phyloP scores from a whole-genome alignment of 2,113 vertebrate genomes.

The Okapia johnstoni region DNA sequence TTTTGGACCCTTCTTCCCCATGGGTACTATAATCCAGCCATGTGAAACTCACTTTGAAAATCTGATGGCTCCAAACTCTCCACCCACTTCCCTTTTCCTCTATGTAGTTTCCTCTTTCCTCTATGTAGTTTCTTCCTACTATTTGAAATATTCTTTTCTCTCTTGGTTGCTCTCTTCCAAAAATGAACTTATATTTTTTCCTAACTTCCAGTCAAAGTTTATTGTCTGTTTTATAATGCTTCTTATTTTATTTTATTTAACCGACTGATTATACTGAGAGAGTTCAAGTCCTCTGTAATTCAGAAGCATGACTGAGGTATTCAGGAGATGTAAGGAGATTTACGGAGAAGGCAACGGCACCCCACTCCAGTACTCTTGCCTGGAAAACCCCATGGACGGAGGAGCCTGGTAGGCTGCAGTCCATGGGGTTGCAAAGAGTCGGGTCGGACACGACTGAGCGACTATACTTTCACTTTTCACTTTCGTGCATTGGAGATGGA shows the following conservation, averaged over 20 bases:
- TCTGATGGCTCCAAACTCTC: neutral
- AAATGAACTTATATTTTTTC: neutral
- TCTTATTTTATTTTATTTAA: conserved; percentile 31
- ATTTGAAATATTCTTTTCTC: neutral
- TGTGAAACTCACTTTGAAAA: neutral
- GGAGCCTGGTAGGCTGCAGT: too few relatives aligned
- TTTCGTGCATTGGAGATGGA: too few relatives aligned
- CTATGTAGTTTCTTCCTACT: neutral
- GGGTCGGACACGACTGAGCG: too few relatives aligned
- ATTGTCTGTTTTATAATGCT: neutral
- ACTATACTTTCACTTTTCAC: too few relatives aligned
- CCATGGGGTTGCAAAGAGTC: too few relatives aligned
- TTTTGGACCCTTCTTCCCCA: neutral
- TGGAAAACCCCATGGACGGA: too few relatives aligned
- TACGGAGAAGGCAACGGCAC: neutral
- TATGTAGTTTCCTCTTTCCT: neutral
- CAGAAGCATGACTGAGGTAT: neutral
- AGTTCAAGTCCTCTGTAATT: neutral
- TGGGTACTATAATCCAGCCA: neutral
- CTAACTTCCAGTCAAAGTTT: neutral
- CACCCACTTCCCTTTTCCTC: neutral
- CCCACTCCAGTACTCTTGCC: too few relatives aligned
- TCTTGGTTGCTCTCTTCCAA: neutral
- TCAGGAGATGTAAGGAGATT: neutral
- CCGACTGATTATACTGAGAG: neutral